Evolutionary conservation across 2,888 invertebrate genomes (phyloP).

Genomic region (Anodontia alba): DNA sequence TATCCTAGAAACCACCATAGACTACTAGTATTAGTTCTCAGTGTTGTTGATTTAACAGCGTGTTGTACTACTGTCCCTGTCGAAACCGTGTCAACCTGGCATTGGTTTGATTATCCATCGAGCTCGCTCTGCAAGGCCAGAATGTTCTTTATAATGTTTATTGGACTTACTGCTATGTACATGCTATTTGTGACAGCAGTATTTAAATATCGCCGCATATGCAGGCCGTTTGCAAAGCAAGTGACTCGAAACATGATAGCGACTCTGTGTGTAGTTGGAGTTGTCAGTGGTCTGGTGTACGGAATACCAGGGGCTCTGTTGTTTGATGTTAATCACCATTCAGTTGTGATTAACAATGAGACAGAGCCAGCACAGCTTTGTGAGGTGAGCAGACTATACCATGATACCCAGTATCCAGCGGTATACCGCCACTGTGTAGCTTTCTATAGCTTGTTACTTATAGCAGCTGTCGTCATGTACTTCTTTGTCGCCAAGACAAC

Average conservation of each 20-base stretch:
- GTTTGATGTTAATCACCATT: background rate
- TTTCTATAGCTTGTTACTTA: background rate
- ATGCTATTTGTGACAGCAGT: background rate
- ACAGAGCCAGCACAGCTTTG: background rate
- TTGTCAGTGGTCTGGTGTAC: background rate
- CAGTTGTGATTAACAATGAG: background rate
- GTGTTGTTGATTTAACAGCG: background rate
- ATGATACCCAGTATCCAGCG: background rate
- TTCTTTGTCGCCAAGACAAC: background rate
- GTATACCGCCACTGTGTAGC: background rate
- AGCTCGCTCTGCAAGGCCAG: background rate
- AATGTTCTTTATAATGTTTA: background rate
- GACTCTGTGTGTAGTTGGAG: background rate
- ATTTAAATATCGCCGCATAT: background rate
- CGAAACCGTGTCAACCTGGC: background rate
- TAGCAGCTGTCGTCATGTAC: background rate
- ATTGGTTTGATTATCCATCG: background rate
- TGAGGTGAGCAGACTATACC: background rate
- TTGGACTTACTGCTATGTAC: background rate
- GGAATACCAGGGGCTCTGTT: background rate
- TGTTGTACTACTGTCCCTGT: background rate
- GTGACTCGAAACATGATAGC: background rate
- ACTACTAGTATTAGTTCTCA: background rate
- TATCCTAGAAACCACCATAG: background rate
- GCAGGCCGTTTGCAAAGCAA: background rate